Percentiles rank a stretch among this genome's conserved stretches.
phyloP scores from a whole-genome alignment of 2,888 invertebrate species.

The Trichogramma dendrolimi region DNA sequence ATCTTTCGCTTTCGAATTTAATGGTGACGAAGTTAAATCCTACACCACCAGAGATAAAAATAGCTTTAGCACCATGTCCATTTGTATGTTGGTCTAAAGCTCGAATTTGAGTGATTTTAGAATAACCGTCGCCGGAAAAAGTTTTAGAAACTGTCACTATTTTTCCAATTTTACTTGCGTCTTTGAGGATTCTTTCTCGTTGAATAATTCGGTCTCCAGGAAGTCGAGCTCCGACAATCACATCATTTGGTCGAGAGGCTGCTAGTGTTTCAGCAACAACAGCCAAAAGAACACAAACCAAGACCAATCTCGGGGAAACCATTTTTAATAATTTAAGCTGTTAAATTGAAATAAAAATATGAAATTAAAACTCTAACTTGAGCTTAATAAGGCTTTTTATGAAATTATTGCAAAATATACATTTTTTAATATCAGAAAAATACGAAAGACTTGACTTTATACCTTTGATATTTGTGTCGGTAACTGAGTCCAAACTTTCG shows the following conservation, averaged over 20 bases:
- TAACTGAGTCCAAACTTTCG: too few relatives aligned
- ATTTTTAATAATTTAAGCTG: conserved; percentile 1
- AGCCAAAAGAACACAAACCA: conserved; percentile 4
- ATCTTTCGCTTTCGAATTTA: conserved; percentile 22
- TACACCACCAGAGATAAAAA: conserved; percentile 16
- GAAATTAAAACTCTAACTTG: too few relatives aligned
- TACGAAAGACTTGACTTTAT: too few relatives aligned
- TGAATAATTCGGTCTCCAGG: conserved; percentile 14
- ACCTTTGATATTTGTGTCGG: too few relatives aligned
- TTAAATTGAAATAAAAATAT: too few relatives aligned
- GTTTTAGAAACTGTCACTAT: conserved; percentile 10
- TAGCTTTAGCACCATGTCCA: conserved; percentile 20
- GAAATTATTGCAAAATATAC: too few relatives aligned
- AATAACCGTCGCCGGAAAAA: conserved; percentile 8
- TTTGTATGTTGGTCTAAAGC: conserved; percentile 22
- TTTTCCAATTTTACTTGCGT: conserved; percentile 9
- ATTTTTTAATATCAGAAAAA: too few relatives aligned
- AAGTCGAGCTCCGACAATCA: conserved; percentile 15
- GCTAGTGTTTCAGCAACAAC: not conserved
- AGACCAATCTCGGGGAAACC: not conserved
- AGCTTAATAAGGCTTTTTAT: too few relatives aligned
- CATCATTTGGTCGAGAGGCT: conserved; percentile 10
- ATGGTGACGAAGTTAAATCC: conserved; percentile 21
- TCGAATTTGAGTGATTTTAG: conserved; percentile 14
- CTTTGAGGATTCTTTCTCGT: conserved; percentile 6